These are phyloP conservation scores for Nycteola revayana DNA, from an alignment of 2,888 invertebrate species.

Conservation along the genomic window DNA sequence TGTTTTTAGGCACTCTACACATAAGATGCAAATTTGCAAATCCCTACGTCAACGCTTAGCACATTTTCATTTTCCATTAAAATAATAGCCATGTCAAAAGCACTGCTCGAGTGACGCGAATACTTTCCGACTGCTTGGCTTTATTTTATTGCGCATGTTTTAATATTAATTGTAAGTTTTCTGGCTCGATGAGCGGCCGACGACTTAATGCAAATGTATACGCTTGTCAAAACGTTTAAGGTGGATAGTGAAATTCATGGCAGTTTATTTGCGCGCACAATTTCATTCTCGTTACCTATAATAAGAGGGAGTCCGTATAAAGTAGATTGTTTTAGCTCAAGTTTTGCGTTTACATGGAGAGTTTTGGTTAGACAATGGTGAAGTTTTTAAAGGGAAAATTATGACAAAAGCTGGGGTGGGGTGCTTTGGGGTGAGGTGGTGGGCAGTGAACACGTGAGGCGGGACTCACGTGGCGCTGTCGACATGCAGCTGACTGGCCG, in stretches of 20 bases:
- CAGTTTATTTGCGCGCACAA: slow-evolving; percentile 37
- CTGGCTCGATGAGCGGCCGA: slow-evolving; percentile 51
- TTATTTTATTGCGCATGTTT: slow-evolving; percentile 77
- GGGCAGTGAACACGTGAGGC: slow-evolving; percentile 22
- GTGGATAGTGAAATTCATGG: slow-evolving; percentile 43
- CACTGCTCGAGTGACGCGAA: slow-evolving; percentile 66
- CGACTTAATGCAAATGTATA: slow-evolving; percentile 57
- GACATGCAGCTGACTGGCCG: too few species aligned
- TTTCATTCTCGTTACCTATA: slow-evolving; percentile 34
- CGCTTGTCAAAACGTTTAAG: slow-evolving; percentile 62
- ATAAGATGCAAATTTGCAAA: slow-evolving; percentile 28
- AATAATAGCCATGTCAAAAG: slow-evolving; percentile 76
- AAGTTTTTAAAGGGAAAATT: slow-evolving; percentile 36
- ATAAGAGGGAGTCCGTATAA: slow-evolving; percentile 35
- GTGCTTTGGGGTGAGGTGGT: slow-evolving; percentile 9
- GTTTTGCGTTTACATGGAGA: slow-evolving; percentile 26
- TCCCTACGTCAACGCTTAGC: slow-evolving; percentile 22
- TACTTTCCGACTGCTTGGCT: slow-evolving; percentile 74
- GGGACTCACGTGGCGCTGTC: slow-evolving; percentile 22
- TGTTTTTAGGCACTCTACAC: slow-evolving; percentile 7
- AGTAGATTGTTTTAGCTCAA: slow-evolving; percentile 35
- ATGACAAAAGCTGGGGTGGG: slow-evolving; percentile 27
- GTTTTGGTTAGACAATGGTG: slow-evolving; percentile 29
- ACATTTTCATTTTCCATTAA: slow-evolving; percentile 35
- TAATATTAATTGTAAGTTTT: slow-evolving; percentile 79